A percentile compares a stretch with the other conserved stretches of the same genome.
Conservation (phyloP, 2,797 vertebrate species). For the Sebastes taczanowskii region DNA sequence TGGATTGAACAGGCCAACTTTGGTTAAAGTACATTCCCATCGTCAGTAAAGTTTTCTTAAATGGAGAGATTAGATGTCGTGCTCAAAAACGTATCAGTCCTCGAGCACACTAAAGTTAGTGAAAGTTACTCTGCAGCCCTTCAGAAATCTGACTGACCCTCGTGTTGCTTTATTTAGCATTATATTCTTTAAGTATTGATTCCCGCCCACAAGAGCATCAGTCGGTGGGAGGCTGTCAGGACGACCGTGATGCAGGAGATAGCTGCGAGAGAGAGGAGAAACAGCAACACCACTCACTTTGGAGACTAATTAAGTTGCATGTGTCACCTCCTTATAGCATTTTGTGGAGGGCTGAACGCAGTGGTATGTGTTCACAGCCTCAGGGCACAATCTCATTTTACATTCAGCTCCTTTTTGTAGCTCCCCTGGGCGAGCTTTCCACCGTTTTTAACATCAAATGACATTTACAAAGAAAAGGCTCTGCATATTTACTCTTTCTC, state of each 20-base stretch:
- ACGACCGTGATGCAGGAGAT: slow-evolving; percentile 6
- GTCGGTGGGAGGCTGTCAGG: slow-evolving; percentile 41
- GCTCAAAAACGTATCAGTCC: not conserved
- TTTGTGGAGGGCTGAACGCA: slow-evolving; percentile 40
- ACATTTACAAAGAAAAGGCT: slow-evolving; percentile 63
- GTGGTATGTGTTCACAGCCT: slow-evolving; percentile 52
- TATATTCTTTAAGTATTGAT: slow-evolving; percentile 43
- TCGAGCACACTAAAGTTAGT: not conserved
- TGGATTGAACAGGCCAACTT: not conserved
- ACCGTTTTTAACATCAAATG: slow-evolving; percentile 61
- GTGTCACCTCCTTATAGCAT: slow-evolving; percentile 55
- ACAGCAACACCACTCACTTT: slow-evolving; percentile 4
- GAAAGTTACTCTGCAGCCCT: not conserved
- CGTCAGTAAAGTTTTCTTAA: not conserved
- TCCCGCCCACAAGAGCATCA: slow-evolving; percentile 13
- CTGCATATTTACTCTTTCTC: slow-evolving; percentile 33
- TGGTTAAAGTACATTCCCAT: not conserved
- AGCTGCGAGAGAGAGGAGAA: slow-evolving; percentile 7
- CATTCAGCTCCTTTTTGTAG: slow-evolving; percentile 56
- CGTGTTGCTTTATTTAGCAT: slow-evolving; percentile 36
- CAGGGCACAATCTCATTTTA: slow-evolving; percentile 63
- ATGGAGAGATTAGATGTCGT: not conserved
- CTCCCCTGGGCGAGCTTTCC: slow-evolving; percentile 23
- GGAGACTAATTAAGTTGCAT: slow-evolving; percentile 60
- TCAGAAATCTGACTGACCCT: slow-evolving; percentile 13